Percentiles rank a stretch among this genome's conserved stretches.
phyloP scores from a whole-genome alignment of 2,113 vertebrate species.

The Eulemur rufifrons region DNA sequence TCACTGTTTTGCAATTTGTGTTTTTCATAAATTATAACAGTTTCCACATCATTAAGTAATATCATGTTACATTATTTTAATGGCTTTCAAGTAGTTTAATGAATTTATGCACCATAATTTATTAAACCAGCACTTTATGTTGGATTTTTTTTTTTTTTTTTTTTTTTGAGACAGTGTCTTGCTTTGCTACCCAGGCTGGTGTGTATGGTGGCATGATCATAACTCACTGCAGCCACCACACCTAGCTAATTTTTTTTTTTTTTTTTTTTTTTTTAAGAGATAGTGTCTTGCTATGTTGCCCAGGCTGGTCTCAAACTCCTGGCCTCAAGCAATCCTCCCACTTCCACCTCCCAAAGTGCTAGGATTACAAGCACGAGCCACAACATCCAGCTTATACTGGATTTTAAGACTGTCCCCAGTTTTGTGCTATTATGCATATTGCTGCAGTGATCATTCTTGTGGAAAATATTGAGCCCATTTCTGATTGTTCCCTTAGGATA shows the following conservation, averaged over 20 bases:
- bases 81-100: not conserved
- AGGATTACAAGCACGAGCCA: no score
- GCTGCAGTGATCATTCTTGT: not conserved
- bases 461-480: not conserved
- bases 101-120: not conserved
- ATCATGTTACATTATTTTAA: conserved; percentile 3
- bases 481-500: conserved; percentile 16
- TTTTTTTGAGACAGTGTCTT: no score
- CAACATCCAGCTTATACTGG: no score
- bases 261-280: no score
- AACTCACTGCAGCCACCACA: no score
- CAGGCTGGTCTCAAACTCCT: no score
- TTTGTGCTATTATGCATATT: not conserved
- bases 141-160: not conserved
- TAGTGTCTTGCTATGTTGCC: no score
- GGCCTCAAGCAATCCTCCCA: no score
- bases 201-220: no score
- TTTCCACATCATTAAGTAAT: conserved; percentile 5
- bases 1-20: not conserved
- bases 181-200: no score
- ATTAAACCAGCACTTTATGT: not conserved
- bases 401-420: not conserved
- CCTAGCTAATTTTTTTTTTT: no score
- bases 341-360: no score
- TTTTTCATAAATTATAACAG: not conserved